phyloP scores from a whole-genome alignment of 2,888 invertebrate species.

The Coenonympha glycerion region DNA sequence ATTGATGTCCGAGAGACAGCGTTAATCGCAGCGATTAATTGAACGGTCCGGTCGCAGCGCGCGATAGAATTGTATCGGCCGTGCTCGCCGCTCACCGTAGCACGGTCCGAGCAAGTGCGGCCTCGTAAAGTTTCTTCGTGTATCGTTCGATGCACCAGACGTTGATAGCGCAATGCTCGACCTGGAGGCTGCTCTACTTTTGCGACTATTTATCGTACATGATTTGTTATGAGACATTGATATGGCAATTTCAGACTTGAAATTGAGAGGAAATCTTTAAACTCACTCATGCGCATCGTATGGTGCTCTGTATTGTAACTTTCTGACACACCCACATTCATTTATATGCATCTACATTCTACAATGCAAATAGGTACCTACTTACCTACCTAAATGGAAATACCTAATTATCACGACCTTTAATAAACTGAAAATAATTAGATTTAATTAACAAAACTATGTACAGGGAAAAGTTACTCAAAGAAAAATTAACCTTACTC shows the following conservation, averaged over 20 bases:
- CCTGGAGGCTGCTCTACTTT: constrained; percentile 58
- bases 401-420: too few relatives aligned
- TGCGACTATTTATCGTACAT: constrained; percentile 14
- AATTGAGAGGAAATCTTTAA: background rate
- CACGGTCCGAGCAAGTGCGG: constrained; percentile 69
- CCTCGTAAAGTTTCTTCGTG: constrained; percentile 75
- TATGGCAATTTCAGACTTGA: background rate
- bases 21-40: constrained; percentile 72
- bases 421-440: too few relatives aligned
- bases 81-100: constrained; percentile 50
- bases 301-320: too few relatives aligned
- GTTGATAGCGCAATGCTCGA: constrained; percentile 58
- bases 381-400: too few relatives aligned
- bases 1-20: constrained; percentile 67
- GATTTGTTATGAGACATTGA: background rate
- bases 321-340: too few relatives aligned
- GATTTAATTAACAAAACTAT: too few relatives aligned
- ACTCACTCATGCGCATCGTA: background rate
- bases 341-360: too few relatives aligned
- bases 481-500: too few relatives aligned
- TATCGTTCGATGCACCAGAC: constrained; percentile 76
- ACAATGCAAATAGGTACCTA: too few relatives aligned
- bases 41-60: constrained; percentile 55
- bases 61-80: constrained; percentile 67
- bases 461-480: too few relatives aligned